Base-by-base conservation (phyloP, 2,888 invertebrate species). In the Boloria selene region DNA sequence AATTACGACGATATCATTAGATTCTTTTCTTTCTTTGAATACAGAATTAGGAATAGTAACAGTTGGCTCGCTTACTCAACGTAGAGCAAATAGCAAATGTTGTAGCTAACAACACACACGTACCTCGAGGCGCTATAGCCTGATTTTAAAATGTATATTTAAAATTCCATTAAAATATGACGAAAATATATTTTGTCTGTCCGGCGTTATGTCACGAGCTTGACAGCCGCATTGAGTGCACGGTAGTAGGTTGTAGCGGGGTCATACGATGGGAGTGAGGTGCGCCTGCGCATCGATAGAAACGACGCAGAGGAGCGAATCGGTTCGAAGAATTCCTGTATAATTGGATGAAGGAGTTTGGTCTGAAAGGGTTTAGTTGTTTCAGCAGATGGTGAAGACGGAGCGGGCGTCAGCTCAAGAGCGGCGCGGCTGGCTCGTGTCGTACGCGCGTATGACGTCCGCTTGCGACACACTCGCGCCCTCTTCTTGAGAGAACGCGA, bases 401-500 rank as follows among this genome's bases (percentile, higher is more conserved):
- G 31, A 14, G 38, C 45, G 26, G 22, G 44, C 61, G 71, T 78
- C 83, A 80, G 82, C 87, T 88, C 83, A 95, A 93, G 94, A 94
- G 88, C 95, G 96, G 87, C 97, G 95, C 86, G 96, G 97, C 85
- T 95, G 94, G 83, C 96, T 97, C 77, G 98, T 98, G 93, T 99
- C 97, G 95, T 99, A 99, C 61, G 97, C 97, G 84, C 99, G 95
- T 86, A 99, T 98, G 84, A 99, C 95, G 82, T 97, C 97, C 74
- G 98, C 96, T 93, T 99, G 97, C 61, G 97, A 96, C 72, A 99
- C 97, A 78, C 96, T 97, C 74, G 98, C 98, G 83, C 98, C 97
- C 93, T 99, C 99, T 93, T 99, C 99, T 95, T 99, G 99, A 53
- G 99, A 99, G 93, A 99, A 99, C 75, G 99, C 99, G 93, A 97